phyloP scores from a whole-genome alignment of 2,113 vertebrate species.

The Stegastes partitus region DNA sequence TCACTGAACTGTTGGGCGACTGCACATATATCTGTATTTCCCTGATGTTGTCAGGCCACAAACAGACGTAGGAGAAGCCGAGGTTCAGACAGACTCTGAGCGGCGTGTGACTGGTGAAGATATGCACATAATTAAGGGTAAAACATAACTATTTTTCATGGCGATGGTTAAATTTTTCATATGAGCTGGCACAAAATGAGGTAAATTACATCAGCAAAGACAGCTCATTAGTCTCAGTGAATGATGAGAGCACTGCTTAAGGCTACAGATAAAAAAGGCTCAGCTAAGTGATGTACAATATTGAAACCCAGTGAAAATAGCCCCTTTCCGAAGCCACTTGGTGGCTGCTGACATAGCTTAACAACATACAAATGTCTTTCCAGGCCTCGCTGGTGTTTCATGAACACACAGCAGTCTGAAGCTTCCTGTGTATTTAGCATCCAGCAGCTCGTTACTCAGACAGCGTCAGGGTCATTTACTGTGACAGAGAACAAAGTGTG shows the following conservation, averaged over 20 bases:
- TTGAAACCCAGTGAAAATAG: slow-evolving; percentile 38
- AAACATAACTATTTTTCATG: slow-evolving; percentile 53
- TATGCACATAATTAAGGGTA: slow-evolving; percentile 59
- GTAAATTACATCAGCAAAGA: slow-evolving; percentile 72
- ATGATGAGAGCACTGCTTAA: slow-evolving; percentile 60
- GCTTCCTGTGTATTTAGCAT: not conserved
- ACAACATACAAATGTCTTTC: not conserved
- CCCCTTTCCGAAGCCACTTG: not conserved
- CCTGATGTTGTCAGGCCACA: slow-evolving; percentile 9
- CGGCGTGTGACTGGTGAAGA: slow-evolving; percentile 32
- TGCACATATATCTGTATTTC: not conserved
- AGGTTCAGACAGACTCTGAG: slow-evolving; percentile 25
- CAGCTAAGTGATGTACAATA: slow-evolving; percentile 48
- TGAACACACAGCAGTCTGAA: not conserved
- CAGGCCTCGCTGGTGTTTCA: not conserved
- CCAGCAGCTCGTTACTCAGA: not conserved
- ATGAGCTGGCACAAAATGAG: slow-evolving; percentile 59
- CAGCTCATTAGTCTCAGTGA: slow-evolving; percentile 74
- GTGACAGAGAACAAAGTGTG: not conserved
- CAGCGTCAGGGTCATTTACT: not conserved
- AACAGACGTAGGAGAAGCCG: slow-evolving; percentile 32
- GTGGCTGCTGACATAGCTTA: slow-evolving; percentile 8
- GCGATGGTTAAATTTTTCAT: slow-evolving; percentile 59
- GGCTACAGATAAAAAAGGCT: slow-evolving; percentile 39
- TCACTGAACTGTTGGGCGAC: slow-evolving; percentile 17